These are phyloP conservation scores for Antheraea mylitta DNA, from an alignment of 1,140 invertebrate genomes.

Conservation along the genomic window DNA sequence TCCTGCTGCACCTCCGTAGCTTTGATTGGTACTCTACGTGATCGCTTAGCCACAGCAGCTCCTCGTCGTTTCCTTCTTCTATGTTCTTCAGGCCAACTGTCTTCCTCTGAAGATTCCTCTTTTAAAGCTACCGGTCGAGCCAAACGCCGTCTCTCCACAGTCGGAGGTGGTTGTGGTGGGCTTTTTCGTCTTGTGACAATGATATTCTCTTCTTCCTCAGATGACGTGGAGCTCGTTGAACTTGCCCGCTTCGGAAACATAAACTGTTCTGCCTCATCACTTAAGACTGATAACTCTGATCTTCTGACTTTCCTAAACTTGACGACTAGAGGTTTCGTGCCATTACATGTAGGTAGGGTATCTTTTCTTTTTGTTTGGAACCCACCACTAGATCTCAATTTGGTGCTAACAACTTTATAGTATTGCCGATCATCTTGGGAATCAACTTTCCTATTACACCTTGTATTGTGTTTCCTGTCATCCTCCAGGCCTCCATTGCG, in stretches of 20 bases:
- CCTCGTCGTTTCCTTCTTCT: constrained; percentile 47
- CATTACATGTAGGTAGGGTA: constrained; percentile 49
- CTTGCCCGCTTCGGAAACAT: constrained; percentile 86
- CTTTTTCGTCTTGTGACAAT: constrained; percentile 52
- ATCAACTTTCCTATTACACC: constrained; percentile 78
- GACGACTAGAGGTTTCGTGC: constrained; percentile 82
- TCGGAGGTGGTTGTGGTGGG: constrained; percentile 38
- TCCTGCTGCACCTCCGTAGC: constrained; percentile 25
- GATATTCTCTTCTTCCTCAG: constrained; percentile 72
- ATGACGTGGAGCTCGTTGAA: constrained; percentile 76
- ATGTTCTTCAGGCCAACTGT: constrained; percentile 62
- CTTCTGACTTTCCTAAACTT: constrained; percentile 85
- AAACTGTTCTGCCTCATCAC: constrained; percentile 90
- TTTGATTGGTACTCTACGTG: constrained; percentile 26
- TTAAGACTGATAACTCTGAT: constrained; percentile 86
- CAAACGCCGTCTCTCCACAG: constrained; percentile 49
- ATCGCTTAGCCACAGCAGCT: constrained; percentile 36
- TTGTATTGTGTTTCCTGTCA: constrained; percentile 53
- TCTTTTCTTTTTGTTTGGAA: constrained; percentile 60
- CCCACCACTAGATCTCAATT: constrained; percentile 81
- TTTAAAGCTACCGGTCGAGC: constrained; percentile 60
- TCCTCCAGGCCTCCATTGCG: constrained; percentile 55
- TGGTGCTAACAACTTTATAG: constrained; percentile 87
- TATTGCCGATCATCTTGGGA: constrained; percentile 82
- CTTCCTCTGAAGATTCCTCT: constrained; percentile 69